Conservation (phyloP, 2,888 invertebrate species). For the Monochamus alternatus region DNA sequence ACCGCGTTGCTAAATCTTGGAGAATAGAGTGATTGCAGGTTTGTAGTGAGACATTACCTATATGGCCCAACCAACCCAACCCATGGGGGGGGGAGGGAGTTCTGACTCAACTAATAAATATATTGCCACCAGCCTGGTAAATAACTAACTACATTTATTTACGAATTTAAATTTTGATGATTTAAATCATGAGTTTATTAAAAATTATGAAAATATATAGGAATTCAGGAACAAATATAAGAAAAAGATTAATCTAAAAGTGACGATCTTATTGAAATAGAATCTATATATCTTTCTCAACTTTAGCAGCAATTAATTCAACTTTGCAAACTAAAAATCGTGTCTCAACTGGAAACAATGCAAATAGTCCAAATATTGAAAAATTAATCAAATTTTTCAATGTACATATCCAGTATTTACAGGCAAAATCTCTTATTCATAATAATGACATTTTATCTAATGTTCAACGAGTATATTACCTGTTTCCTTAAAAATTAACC, state of each 20-base stretch:
- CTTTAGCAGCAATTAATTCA: background rate
- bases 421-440: constrained; percentile 1
- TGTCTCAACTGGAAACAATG: background rate
- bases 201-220: background rate
- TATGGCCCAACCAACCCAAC: too few species aligned
- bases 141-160: too few species aligned
- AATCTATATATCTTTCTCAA: background rate
- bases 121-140: too few species aligned
- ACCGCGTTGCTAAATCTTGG: too few species aligned
- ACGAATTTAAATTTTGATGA: background rate
- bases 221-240: background rate
- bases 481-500: constrained; percentile 14
- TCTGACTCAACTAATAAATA: too few species aligned
- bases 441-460: background rate
- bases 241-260: background rate
- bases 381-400: background rate
- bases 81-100: too few species aligned
- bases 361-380: background rate
- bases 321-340: background rate
- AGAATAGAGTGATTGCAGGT: too few species aligned
- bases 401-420: constrained; percentile 8
- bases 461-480: constrained; percentile 16
- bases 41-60: too few species aligned
- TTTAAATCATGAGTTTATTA: background rate
- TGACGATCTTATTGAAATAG: background rate